Evolutionary conservation across 1,140 invertebrate genomes (phyloP), one percentile per base, ranked within the genome.

Genomic region (Fopius arisanus): DNA sequence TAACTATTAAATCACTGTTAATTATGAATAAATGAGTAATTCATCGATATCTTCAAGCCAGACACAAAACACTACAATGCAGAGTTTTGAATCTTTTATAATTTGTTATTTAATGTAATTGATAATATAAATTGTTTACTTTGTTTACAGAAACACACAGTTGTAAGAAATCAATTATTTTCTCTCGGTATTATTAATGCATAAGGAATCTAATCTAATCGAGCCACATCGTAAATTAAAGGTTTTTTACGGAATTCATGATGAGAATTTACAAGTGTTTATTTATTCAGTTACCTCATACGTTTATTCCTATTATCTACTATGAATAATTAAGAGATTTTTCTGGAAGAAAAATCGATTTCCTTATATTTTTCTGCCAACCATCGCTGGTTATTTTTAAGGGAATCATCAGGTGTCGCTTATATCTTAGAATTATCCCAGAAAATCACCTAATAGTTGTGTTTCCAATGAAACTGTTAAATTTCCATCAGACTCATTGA

Each of bases 61-160:
- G 54, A 59, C 54, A 12, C 54, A 59, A 59, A 48, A 26, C 54
- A 51, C 6, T 51, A 51, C 14, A n/a, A 21, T 51, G 21, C 54
- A 59, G 48, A 54, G 54, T 59, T 59, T 59, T 59, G 19, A 59
- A 76, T 80, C 84, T 86, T 87, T 87, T 84, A 88, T 87, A 84
- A 87, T 88, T 88, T 88, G 86, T 87, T 88, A 88, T 88, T 85
- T 86, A 87, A 87, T 88, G 78, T 82, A 84, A 86, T 84, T 78
- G 79, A 84, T 88, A 82, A 86, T 86, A 86, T 79, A 70, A 82
- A 70, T 74, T 86, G 80, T 86, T 87, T 80, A 84, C 78, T 80
- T 80, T 82, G 84, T 85, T 19, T 83, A 82, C 75, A 77, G 79
- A 83, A 65, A 65, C 3, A 65, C 28, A 63, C 26, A 65, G 80